Conservation (phyloP, 2,888 invertebrate species). For the Cerceris rybyensis region DNA sequence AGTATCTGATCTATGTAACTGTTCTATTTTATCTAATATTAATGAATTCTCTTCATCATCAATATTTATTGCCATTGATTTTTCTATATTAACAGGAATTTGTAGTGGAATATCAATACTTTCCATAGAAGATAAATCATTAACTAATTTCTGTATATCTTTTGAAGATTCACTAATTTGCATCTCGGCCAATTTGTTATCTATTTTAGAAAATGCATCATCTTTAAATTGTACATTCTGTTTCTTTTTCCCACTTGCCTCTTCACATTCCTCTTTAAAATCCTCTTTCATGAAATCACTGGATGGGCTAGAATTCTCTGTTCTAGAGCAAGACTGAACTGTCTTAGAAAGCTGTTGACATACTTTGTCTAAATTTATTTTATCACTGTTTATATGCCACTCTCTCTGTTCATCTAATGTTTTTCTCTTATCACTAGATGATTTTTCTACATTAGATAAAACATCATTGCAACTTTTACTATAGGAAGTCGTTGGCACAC, state of each 20-base stretch:
- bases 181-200: constrained; percentile 56
- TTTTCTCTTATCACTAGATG: constrained; percentile 31
- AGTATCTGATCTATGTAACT: constrained; percentile 59
- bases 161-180: constrained; percentile 62
- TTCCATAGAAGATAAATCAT: constrained; percentile 61
- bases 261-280: constrained; percentile 12
- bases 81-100: constrained; percentile 45
- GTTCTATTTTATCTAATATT: constrained; percentile 73
- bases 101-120: constrained; percentile 54
- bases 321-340: constrained; percentile 5
- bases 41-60: constrained; percentile 72
- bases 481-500: constrained; percentile 41
- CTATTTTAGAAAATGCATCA: constrained; percentile 50
- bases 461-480: constrained; percentile 35
- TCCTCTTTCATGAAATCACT: constrained; percentile 15
- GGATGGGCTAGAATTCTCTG: constrained; percentile 25
- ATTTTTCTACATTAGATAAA: constrained; percentile 36
- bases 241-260: constrained; percentile 5
- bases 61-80: constrained; percentile 54
- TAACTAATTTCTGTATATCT: constrained; percentile 63
- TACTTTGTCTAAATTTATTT: constrained; percentile 25
- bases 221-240: constrained; percentile 33
- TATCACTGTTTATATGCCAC: constrained; percentile 17
- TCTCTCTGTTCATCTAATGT: constrained; percentile 14
- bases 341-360: constrained; percentile 10